These are phyloP conservation scores for Felis chaus DNA, from an alignment of 2,113 vertebrate genomes.

Conservation along the genomic window DNA sequence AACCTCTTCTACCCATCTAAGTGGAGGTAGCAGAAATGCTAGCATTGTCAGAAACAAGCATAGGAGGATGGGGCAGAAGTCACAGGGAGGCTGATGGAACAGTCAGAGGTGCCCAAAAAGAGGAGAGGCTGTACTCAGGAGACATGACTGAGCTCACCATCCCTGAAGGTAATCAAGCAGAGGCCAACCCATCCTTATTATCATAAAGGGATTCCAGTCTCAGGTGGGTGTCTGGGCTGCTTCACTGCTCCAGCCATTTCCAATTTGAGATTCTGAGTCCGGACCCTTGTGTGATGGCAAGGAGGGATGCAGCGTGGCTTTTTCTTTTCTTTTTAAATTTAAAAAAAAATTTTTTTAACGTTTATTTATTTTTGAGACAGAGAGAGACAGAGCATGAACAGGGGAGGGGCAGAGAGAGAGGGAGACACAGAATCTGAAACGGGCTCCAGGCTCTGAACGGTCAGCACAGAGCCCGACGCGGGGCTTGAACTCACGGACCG, in stretches of 20 bases:
- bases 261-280: neutral
- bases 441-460: no score
- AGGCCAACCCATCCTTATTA: neutral
- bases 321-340: neutral
- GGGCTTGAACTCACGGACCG: no score
- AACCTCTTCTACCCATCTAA: neutral
- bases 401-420: no score
- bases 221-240: neutral
- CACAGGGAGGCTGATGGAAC: neutral
- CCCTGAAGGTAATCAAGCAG: neutral
- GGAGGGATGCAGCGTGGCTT: neutral
- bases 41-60: neutral
- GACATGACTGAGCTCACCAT: fast-evolving
- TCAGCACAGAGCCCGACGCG: no score
- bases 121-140: neutral
- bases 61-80: neutral
- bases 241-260: neutral
- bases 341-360: no score
- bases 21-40: neutral
- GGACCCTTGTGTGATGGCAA: neutral
- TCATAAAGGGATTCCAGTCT: neutral
- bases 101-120: neutral
- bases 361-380: no score
- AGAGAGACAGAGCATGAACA: no score
- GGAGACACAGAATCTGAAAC: no score